A percentile compares a stretch with the other conserved stretches of the same genome.
phyloP scores from a whole-genome alignment of 2,113 vertebrate species.

The Orientallactaga bullata region DNA sequence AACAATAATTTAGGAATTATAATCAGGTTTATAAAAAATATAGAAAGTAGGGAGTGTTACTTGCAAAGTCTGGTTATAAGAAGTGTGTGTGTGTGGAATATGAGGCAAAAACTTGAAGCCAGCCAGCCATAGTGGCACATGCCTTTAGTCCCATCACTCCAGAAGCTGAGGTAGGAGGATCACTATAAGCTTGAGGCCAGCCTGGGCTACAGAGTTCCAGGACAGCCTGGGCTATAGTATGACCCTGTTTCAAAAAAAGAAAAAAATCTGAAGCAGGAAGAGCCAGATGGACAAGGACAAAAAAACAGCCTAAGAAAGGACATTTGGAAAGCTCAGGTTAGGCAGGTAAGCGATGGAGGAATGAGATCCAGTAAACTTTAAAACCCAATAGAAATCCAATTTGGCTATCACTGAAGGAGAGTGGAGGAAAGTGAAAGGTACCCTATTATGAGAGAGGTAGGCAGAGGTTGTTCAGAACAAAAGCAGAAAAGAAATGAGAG shows the following conservation, averaged over 20 bases:
- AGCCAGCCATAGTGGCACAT: too few relatives aligned
- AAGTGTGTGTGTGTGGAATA: not conserved
- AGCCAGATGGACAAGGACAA: not conserved
- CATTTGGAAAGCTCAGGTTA: not conserved
- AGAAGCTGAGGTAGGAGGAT: too few relatives aligned
- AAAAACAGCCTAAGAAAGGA: not conserved
- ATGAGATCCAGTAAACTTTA: not conserved
- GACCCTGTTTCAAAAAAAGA: too few relatives aligned
- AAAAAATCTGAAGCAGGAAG: slow-evolving; percentile 2
- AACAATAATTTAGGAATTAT: not conserved
- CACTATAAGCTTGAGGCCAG: too few relatives aligned
- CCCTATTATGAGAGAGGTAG: not conserved
- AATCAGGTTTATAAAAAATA: not conserved
- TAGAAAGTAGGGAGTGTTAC: not conserved
- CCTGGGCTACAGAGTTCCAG: too few relatives aligned
- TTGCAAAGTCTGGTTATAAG: not conserved
- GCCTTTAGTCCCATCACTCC: too few relatives aligned
- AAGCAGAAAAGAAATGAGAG: too few relatives aligned
- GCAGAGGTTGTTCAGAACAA: not conserved
- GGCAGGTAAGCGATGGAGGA: fast-evolving
- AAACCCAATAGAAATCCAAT: not conserved
- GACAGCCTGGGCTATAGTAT: too few relatives aligned
- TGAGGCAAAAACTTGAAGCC: not conserved
- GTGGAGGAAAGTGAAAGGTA: not conserved
- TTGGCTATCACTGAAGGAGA: not conserved